Base-by-base conservation (phyloP, 2,888 invertebrate genomes). In the Volucella bombylans region DNA sequence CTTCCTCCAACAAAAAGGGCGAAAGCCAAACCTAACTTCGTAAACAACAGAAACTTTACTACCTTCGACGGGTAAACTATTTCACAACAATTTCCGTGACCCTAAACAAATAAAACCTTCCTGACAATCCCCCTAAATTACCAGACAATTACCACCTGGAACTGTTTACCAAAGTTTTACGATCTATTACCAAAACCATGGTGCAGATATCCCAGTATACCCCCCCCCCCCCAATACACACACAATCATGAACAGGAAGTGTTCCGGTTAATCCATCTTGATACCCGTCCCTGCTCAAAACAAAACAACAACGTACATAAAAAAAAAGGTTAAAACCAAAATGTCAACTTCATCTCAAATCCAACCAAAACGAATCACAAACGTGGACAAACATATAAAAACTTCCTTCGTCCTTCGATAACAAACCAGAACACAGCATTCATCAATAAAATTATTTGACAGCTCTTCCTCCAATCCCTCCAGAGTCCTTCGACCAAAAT, bases 71-170 rank as follows among this genome's bases (percentile, higher is more conserved):
- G 50, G 14, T 47, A 62, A 72, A 59, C 54, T 54, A 65, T 65
- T 38, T 45, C 4, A 23, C 45, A 76, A 43, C 41, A 64, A 55
- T 71, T 72, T 55, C 52, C 43, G 59, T 82, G 59, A 55, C 64
- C 64, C 38, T 50, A 64, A 69, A 69, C 59, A 76, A 82, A 65
- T 71, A 47, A 50, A 15, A 10, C 38, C 41, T 72, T 49, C 31
- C 31, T 69, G 62, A 41, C 52, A 61, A 62, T 41, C 43, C 12
- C 6, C 45, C 49, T 9, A 57, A 77, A 78, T 68, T 72, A 68
- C 55, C 50, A 73, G 49, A 50, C 64, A 82, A 68, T 73, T 62
- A 72, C 77, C 49, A 72, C n/a, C 49, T 55, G 50, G 41, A 72
- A 54, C 69, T 52, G 39, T 64, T 45, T 47, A 39, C n/a, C 39